A percentile compares a stretch with the other conserved stretches of the same genome.
phyloP scores from a whole-genome alignment of 2,797 vertebrate genomes.

The Ibycter americanus region DNA sequence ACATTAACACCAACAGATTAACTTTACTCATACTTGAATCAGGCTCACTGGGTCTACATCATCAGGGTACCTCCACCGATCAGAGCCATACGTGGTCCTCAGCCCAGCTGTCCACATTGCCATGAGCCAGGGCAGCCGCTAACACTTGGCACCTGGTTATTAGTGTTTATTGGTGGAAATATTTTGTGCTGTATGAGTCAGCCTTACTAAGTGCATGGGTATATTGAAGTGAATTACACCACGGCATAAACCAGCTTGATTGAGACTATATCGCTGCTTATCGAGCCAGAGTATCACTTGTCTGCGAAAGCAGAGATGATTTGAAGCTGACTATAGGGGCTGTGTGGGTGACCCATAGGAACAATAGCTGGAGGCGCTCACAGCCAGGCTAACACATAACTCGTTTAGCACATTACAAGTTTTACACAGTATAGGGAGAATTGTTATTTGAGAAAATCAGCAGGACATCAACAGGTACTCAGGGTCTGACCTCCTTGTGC shows the following conservation, averaged over 20 bases:
- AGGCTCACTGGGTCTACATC: neutral
- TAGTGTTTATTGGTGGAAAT: conserved; percentile 11
- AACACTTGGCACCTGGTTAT: neutral
- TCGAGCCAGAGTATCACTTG: fast-evolving
- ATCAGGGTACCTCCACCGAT: neutral
- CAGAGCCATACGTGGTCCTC: neutral
- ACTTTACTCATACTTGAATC: neutral
- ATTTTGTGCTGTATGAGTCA: conserved; percentile 5
- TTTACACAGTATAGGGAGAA: neutral
- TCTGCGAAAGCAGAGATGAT: neutral
- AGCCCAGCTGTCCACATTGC: neutral
- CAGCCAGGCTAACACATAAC: neutral
- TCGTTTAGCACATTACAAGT: neutral
- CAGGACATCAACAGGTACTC: conserved; percentile 1
- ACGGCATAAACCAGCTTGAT: fast-evolving
- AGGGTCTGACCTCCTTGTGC: neutral
- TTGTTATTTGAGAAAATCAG: neutral
- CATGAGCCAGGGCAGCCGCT: neutral
- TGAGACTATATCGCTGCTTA: neutral
- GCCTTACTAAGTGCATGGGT: neutral
- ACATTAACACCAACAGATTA: neutral
- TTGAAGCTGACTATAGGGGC: neutral
- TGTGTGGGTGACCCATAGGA: neutral
- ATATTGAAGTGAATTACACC: neutral
- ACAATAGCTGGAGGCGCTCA: neutral